A percentile compares a stretch with the other conserved stretches of the same genome.
phyloP scores from a whole-genome alignment of 2,888 invertebrate species.

The Trissolcus japonicus region DNA sequence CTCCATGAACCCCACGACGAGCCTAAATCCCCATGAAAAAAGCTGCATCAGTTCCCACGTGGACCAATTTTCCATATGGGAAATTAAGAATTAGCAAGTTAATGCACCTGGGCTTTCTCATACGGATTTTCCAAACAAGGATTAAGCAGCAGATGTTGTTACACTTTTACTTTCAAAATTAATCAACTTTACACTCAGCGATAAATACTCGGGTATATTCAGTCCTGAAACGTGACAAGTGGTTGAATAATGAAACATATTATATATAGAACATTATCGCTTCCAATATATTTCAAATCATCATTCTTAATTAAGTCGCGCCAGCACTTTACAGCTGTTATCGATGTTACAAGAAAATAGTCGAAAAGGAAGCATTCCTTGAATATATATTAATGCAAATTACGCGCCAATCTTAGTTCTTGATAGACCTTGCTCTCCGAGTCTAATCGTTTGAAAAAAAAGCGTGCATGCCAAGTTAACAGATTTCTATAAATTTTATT shows the following conservation, averaged over 20 bases:
- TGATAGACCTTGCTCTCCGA: no score
- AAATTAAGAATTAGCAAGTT: conserved; percentile 46
- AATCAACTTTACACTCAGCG: conserved; percentile 25
- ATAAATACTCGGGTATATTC: conserved; percentile 4
- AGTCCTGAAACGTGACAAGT: conserved; percentile 27
- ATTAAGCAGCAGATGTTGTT: conserved; percentile 42
- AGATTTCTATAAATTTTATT: no score
- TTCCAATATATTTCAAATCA: conserved; percentile 6
- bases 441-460: no score
- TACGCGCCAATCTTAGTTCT: no score
- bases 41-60: conserved; percentile 51
- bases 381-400: no score
- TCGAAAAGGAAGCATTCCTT: no score
- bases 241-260: conserved; percentile 3
- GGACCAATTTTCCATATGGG: conserved; percentile 49
- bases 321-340: no score
- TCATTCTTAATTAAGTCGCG: conserved; percentile 19
- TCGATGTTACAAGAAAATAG: no score
- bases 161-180: conserved; percentile 29
- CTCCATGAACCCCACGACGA: conserved; percentile 20
- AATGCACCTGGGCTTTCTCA: conserved; percentile 48
- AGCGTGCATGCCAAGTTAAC: no score
- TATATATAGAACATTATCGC: background rate
- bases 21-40: conserved; percentile 52
- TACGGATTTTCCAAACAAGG: conserved; percentile 45